Conservation (phyloP, 2,113 vertebrate genomes). For the Gambusia affinis region DNA sequence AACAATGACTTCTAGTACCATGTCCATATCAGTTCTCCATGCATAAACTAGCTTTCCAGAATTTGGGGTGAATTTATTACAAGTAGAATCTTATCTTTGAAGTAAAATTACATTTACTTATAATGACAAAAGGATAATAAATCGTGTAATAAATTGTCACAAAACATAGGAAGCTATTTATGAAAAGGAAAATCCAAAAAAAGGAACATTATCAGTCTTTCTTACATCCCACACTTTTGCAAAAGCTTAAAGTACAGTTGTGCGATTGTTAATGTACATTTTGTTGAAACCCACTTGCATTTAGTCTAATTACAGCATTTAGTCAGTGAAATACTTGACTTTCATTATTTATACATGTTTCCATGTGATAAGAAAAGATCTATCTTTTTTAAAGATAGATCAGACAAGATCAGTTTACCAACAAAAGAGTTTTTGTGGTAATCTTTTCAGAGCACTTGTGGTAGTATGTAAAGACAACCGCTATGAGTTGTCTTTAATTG, state of each 20-base stretch:
- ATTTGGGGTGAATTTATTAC: background rate
- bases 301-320: too few relatives aligned
- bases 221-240: too few relatives aligned
- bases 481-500: too few relatives aligned
- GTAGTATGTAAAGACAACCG: background rate
- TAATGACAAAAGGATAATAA: background rate
- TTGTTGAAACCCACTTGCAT: too few relatives aligned
- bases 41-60: background rate
- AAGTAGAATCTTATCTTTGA: background rate
- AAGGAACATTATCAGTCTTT: background rate
- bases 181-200: background rate
- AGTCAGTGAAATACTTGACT: background rate
- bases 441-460: background rate
- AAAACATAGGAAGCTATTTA: too few relatives aligned
- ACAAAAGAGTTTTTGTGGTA: background rate
- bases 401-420: background rate
- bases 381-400: too few relatives aligned
- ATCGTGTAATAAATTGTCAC: background rate
- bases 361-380: too few relatives aligned
- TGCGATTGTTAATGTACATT: too few relatives aligned
- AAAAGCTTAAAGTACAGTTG: too few relatives aligned
- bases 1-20: background rate
- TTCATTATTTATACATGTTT: too few relatives aligned
- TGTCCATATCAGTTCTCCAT: background rate
- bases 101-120: background rate